Conservation (phyloP, 1,140 invertebrate genomes). For the Manduca sexta region DNA sequence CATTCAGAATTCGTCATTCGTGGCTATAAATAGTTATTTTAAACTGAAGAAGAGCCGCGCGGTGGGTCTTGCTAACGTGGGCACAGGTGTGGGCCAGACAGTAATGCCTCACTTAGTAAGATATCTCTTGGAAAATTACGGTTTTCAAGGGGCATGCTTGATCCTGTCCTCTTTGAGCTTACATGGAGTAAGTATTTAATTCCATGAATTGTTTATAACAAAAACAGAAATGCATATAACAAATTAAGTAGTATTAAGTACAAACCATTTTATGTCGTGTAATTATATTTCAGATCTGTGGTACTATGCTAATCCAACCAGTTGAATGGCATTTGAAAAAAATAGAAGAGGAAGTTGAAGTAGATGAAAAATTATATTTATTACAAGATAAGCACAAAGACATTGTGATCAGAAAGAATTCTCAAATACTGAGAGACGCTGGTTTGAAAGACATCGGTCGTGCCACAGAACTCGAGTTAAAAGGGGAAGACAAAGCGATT, state of each 20-base stretch:
- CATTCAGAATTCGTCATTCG: conserved; percentile 79
- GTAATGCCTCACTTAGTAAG: conserved; percentile 81
- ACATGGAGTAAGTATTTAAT: conserved; percentile 68
- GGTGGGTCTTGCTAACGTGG: conserved; percentile 79
- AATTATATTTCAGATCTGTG: conserved; percentile 47
- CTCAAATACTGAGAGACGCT: conserved; percentile 12
- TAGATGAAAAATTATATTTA: conserved; percentile 50
- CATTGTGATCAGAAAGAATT: conserved; percentile 34
- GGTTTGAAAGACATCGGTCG: conserved; percentile 23
- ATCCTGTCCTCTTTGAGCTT: conserved; percentile 77
- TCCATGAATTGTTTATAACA: neutral
- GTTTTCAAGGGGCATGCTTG: conserved; percentile 74
- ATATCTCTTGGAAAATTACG: conserved; percentile 74
- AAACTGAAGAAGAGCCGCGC: conserved; percentile 77
- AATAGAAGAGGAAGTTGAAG: conserved; percentile 43
- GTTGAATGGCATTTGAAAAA: conserved; percentile 70
- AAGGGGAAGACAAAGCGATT: conserved; percentile 28
- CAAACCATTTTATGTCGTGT: neutral
- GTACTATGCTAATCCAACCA: conserved; percentile 72
- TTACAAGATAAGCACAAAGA: conserved; percentile 42
- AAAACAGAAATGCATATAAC: neutral
- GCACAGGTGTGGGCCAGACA: conserved; percentile 83
- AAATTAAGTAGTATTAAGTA: neutral
- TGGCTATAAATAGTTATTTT: conserved; percentile 84
- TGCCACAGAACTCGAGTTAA: conserved; percentile 25